Percentiles rank a stretch among this genome's conserved stretches.
Evolutionary conservation across 2,797 vertebrate species (phyloP).

Genomic region (Avahi laniger): DNA sequence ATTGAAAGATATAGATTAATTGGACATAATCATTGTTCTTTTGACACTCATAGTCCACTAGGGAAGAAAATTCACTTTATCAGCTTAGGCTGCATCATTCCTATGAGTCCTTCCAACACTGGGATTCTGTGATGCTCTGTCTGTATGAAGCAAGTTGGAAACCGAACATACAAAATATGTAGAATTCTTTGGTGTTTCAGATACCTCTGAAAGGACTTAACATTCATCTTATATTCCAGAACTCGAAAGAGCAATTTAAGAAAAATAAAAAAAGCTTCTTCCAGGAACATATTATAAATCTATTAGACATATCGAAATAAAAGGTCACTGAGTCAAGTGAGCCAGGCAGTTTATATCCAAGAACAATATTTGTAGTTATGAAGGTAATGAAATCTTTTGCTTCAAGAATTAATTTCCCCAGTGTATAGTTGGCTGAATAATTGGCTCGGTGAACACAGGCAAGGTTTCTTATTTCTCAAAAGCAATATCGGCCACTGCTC

Average conservation of each 20-base stretch:
- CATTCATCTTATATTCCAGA: conserved; percentile 57
- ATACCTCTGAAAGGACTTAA: conserved; percentile 11
- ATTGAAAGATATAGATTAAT: not conserved
- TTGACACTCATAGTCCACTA: not conserved
- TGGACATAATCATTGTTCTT: not conserved
- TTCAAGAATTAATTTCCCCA: conserved; percentile 68
- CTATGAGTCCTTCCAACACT: not conserved
- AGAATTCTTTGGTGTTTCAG: not conserved
- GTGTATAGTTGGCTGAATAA: conserved; percentile 56
- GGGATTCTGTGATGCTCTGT: not conserved
- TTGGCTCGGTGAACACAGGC: conserved; percentile 17
- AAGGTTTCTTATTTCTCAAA: conserved; percentile 58
- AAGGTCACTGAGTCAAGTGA: conserved; percentile 69
- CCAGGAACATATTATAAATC: conserved; percentile 62
- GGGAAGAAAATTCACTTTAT: not conserved
- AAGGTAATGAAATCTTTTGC: conserved; percentile 60
- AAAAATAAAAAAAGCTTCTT: not conserved
- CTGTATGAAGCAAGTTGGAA: not conserved
- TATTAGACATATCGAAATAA: conserved; percentile 59
- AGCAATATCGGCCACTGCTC: conserved; percentile 4
- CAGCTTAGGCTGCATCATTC: not conserved
- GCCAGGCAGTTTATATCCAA: conserved; percentile 61
- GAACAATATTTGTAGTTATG: conserved; percentile 73
- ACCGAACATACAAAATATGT: not conserved
- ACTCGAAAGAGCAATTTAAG: conserved; percentile 64